phyloP scores from a whole-genome alignment of 2,113 vertebrate species.

The Diphyllodes magnificus region DNA sequence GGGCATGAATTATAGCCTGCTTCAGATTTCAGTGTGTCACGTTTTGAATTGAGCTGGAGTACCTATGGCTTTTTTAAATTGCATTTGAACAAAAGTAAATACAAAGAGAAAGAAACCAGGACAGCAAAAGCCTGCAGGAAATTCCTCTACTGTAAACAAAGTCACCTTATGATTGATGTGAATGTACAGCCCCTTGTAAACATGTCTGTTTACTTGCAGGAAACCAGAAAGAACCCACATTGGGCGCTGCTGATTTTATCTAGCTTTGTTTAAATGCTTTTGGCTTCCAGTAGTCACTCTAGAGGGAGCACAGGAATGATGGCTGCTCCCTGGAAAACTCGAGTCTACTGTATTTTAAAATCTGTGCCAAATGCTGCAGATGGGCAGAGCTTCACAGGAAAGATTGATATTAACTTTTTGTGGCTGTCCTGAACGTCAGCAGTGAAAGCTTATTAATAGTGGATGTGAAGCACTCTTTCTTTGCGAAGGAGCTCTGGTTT shows the following conservation, averaged over 20 bases:
- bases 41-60: conserved; percentile 38
- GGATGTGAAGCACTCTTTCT: neutral
- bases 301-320: conserved; percentile 17
- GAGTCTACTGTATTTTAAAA: neutral
- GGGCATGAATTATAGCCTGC: conserved; percentile 42
- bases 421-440: neutral
- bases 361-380: conserved; percentile 1
- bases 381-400: neutral
- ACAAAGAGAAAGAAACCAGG: conserved; percentile 66
- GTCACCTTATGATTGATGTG: conserved; percentile 68
- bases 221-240: conserved; percentile 60
- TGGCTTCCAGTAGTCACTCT: conserved; percentile 64
- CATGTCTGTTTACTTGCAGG: conserved; percentile 68
- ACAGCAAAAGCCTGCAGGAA: conserved; percentile 63
- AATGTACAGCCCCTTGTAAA: conserved; percentile 68
- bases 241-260: conserved; percentile 63
- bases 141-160: conserved; percentile 67
- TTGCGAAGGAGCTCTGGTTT: neutral
- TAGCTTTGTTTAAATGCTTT: conserved; percentile 60
- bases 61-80: conserved; percentile 56
- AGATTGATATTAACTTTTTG: neutral
- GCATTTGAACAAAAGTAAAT: conserved; percentile 62
- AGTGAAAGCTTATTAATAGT: neutral
- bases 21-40: conserved; percentile 49
- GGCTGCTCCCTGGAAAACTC: conserved; percentile 3